Conservation (phyloP, 2,888 invertebrate species). For the Podotricha telesiphe region DNA sequence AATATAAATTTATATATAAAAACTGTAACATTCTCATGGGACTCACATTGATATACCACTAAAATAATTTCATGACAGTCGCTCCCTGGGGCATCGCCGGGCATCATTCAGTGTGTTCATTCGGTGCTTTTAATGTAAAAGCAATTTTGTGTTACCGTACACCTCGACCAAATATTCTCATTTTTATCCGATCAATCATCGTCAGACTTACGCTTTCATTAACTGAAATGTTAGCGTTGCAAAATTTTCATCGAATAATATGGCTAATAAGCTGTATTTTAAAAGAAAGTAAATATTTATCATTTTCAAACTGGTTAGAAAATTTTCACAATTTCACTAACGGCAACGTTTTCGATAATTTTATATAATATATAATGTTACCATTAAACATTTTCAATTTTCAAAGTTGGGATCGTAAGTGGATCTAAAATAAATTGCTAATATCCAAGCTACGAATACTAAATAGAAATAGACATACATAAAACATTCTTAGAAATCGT, state of each 20-base stretch:
- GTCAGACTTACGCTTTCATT: conserved; percentile 40
- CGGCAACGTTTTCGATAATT: neutral
- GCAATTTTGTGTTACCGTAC: conserved; percentile 72
- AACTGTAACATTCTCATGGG: conserved; percentile 28
- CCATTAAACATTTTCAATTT: no score
- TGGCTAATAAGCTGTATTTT: conserved; percentile 8
- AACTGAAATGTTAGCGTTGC: conserved; percentile 24
- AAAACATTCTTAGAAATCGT: no score
- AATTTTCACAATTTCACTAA: neutral
- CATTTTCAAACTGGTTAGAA: neutral
- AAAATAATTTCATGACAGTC: conserved; percentile 40
- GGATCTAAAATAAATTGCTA: no score
- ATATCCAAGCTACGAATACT: no score
- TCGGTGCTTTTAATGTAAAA: conserved; percentile 64
- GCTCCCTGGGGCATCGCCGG: conserved; percentile 39
- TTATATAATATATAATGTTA: no score
- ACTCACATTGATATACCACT: conserved; percentile 35
- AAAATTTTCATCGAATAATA: conserved; percentile 24
- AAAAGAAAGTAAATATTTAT: neutral
- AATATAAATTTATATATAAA: no score
- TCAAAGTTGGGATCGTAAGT: no score
- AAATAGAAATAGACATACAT: no score
- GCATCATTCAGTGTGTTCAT: conserved; percentile 40
- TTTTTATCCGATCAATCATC: conserved; percentile 62
- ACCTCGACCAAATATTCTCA: conserved; percentile 55